Evolutionary conservation across 2,113 vertebrate species (phyloP), one percentile per base, ranked within the genome.

Genomic region (Cinclus mexicanus): DNA sequence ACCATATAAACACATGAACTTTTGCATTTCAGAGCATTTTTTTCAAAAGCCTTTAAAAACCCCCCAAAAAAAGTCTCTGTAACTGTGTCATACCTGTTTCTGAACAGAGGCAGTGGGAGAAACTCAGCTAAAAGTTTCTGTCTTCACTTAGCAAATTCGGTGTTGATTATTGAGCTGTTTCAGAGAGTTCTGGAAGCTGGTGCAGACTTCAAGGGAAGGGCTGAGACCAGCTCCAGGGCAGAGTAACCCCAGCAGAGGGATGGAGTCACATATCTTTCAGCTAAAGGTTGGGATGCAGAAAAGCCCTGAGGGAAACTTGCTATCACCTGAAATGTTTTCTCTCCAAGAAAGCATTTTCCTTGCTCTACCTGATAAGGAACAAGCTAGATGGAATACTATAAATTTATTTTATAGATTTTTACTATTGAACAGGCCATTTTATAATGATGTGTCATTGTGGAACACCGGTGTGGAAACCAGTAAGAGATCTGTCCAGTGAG

Each of bases 201-300:
- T 29, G 55, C 68, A 90, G 85, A 55, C 25, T 52, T 22, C 29
- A 37, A 21, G 41, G 46, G 28, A 90, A 67, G 41, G 25, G 28
- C 50, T 92, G 53, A 53, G 70, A 68, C 3, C 53, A 69, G 46
- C 42, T 44, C 35, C 61, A n/a, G 47, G 21, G 10, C 2, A 56
- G 21, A 71, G 18, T 2, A 15, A 79, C 29, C 25, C 42, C 61
- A 61, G 47, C 0, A 0, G 8, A 0, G 0, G 23, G 46, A 76
- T 12, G 18, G 39, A 35, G 33, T 24, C 7, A 3, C 37, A 49
- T 23, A 49, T 31, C 50, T 56, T 67, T 47, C 68, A 81, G 0
- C 64, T 41, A 69, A 44, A 81, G 68, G 21, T 2, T 87, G 76
- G 64, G 37, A 94, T 23, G 24, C 26, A 78, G 60, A 67, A 80